These are phyloP conservation scores for Sycophila texana DNA, from an alignment of 2,888 invertebrate species.

Conservation along the genomic window DNA sequence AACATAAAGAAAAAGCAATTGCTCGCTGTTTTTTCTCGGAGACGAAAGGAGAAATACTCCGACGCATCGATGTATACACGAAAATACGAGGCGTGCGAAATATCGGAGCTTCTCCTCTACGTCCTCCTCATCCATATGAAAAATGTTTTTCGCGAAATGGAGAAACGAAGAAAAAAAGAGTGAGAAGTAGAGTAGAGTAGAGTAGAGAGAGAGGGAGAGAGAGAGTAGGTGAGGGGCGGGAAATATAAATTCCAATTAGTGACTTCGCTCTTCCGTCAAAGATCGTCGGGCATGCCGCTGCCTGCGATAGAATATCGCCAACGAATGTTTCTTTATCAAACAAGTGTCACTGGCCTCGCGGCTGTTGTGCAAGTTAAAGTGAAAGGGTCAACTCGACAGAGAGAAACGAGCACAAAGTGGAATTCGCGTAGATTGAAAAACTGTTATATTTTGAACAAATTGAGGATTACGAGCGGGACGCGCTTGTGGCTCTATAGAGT, in stretches of 20 bases:
- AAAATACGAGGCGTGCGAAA: too few species aligned
- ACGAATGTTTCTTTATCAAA: neutral
- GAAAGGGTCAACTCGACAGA: neutral
- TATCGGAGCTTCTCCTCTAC: neutral
- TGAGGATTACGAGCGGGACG: too few species aligned
- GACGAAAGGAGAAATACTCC: too few species aligned
- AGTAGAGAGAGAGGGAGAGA: too few species aligned
- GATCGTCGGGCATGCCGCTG: neutral
- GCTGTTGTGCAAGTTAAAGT: neutral
- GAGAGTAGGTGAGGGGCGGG: neutral
- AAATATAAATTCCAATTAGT: conserved; percentile 17
- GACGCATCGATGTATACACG: too few species aligned
- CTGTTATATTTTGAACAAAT: too few species aligned
- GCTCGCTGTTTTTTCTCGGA: too few species aligned
- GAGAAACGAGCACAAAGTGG: neutral
- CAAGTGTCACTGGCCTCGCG: neutral
- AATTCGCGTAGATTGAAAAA: too few species aligned
- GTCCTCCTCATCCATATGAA: neutral
- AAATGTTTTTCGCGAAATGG: neutral
- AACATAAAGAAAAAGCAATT: too few species aligned
- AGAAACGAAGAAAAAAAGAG: neutral
- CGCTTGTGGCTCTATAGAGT: too few species aligned
- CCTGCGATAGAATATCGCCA: neutral
- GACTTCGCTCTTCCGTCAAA: conserved; percentile 16
- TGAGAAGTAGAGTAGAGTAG: too few species aligned